phyloP scores from a whole-genome alignment of 2,113 vertebrate genomes.

The Pelmatolapia mariae region DNA sequence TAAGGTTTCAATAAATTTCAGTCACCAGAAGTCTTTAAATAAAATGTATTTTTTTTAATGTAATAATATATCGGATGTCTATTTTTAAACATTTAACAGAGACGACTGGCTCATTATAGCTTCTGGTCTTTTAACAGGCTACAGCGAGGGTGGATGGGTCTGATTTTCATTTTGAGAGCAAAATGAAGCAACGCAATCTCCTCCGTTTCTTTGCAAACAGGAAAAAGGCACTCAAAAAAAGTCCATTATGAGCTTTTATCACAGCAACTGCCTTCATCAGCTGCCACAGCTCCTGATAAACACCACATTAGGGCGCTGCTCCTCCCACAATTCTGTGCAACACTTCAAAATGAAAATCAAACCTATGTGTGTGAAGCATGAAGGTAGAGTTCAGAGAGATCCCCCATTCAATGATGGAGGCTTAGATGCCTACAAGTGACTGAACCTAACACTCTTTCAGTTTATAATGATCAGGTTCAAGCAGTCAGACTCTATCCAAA shows the following conservation, averaged over 20 bases:
- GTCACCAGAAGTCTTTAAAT: background rate
- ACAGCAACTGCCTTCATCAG: background rate
- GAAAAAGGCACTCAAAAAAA: slow-evolving; percentile 21
- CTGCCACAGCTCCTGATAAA: background rate
- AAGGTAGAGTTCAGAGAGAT: background rate
- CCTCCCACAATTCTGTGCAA: background rate
- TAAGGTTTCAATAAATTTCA: background rate
- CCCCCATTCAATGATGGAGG: background rate
- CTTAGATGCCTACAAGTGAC: background rate
- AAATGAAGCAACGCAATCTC: background rate
- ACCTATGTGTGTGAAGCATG: background rate
- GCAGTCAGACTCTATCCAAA: background rate
- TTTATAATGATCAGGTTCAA: background rate
- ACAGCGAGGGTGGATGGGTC: background rate
- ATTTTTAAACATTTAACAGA: background rate
- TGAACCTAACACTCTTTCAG: slow-evolving; percentile 10
- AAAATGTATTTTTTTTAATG: accelerated
- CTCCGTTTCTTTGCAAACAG: background rate
- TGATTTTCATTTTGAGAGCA: slow-evolving; percentile 12
- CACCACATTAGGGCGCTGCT: background rate
- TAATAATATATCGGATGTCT: background rate
- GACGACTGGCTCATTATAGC: background rate
- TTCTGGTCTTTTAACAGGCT: background rate
- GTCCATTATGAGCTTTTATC: background rate
- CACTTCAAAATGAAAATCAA: slow-evolving; percentile 23